Percentiles rank a stretch among this genome's conserved stretches.
Evolutionary conservation across 2,113 vertebrate species (phyloP).

Genomic region (Hydrolagus affinis): DNA sequence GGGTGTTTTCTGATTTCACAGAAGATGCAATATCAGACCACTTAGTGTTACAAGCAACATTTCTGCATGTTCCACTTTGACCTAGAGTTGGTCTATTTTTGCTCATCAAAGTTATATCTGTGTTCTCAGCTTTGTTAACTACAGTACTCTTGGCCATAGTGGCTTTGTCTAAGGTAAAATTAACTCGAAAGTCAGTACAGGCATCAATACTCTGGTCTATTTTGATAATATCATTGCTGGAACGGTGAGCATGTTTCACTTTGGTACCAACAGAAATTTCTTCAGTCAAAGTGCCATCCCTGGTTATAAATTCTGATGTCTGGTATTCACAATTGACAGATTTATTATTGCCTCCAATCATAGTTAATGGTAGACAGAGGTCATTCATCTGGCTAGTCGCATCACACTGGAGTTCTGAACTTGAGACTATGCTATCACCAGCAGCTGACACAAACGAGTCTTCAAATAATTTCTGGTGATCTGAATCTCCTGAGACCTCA

Average conservation of each 20-base stretch:
- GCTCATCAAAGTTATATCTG: slow-evolving; percentile 45
- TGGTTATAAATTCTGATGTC: background rate
- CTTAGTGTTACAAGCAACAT: slow-evolving; percentile 42
- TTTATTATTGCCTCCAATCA: background rate
- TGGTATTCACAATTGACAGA: background rate
- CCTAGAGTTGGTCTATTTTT: background rate
- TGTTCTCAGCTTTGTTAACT: slow-evolving; percentile 43
- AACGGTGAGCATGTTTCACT: rapidly evolving
- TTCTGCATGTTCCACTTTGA: background rate
- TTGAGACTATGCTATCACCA: background rate
- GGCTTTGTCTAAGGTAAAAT: slow-evolving; percentile 43
- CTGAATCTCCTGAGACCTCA: background rate
- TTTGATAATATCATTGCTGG: rapidly evolving
- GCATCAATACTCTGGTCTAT: slow-evolving; percentile 39
- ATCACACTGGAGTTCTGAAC: background rate
- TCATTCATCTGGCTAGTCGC: background rate
- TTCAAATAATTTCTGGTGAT: slow-evolving; percentile 28
- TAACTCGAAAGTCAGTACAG: slow-evolving; percentile 41
- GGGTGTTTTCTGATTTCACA: rapidly evolving
- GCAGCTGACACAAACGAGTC: background rate
- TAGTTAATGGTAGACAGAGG: background rate
- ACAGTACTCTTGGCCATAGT: slow-evolving; percentile 36
- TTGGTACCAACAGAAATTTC: rapidly evolving
- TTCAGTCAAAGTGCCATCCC: background rate
- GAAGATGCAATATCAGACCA: background rate